Evolutionary conservation across 2,888 invertebrate species (phyloP).

Genomic region (Napeogenes inachia): DNA sequence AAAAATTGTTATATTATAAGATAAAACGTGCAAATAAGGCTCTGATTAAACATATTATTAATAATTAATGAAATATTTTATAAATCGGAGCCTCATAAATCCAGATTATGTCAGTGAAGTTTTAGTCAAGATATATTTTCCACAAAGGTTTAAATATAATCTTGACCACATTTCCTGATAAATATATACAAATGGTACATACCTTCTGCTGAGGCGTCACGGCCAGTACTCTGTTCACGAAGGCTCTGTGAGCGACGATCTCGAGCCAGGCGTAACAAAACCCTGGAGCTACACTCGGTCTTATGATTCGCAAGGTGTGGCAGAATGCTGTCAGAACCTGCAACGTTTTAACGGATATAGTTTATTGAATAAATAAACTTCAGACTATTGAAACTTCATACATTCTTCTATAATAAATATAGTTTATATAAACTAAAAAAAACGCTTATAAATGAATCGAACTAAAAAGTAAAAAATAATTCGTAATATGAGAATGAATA

Average conservation of each 20-base stretch:
- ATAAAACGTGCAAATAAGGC: too few species aligned
- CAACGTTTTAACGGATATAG: background rate
- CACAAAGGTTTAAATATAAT: too few species aligned
- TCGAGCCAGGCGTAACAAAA: constrained; percentile 99
- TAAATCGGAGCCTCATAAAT: background rate
- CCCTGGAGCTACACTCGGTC: constrained; percentile 95
- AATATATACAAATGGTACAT: constrained; percentile 10
- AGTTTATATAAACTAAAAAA: too few species aligned
- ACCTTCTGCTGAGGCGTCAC: constrained; percentile 93
- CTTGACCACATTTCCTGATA: constrained; percentile 1
- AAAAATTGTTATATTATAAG: too few species aligned
- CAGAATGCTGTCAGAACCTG: constrained; percentile 95
- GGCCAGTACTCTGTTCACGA: constrained; percentile 95
- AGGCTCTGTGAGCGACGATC: constrained; percentile 96
- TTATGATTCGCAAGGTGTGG: constrained; percentile 94
- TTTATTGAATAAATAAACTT: too few species aligned
- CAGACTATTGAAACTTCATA: too few species aligned
- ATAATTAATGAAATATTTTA: background rate
- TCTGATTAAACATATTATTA: too few species aligned
- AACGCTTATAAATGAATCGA: too few species aligned
- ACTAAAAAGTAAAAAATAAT: too few species aligned
- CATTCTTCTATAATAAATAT: too few species aligned
- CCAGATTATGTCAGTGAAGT: constrained; percentile 11
- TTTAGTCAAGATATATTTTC: background rate
- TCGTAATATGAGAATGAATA: too few species aligned